Evolutionary conservation across 2,888 invertebrate species (phyloP), one percentile per base, ranked within the genome.

Genomic region (Girardia tigrina): DNA sequence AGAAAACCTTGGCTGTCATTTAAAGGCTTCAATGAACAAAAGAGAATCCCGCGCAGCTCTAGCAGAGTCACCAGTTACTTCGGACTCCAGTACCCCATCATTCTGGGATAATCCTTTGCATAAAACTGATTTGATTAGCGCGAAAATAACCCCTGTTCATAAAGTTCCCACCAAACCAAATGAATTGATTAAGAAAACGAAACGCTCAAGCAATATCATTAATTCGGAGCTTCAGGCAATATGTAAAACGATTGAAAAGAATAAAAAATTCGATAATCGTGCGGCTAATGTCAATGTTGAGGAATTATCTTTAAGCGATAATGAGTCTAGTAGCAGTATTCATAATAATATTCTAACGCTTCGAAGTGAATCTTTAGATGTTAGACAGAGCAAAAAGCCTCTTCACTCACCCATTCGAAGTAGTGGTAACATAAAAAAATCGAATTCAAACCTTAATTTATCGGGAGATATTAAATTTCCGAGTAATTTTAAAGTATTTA

Each of bases 211-310:
- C 16, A 36, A 36, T 36, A 36, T 36, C 8, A 36, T 36, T 12
- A 36, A 36, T 36, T 36, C 36, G 12, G 36, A 36, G 16, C 36
- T 36, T 36, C 36, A 36, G 16, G 36, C 36, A 12, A 36, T 36
- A 12, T 36, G 36, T 36, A 36, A 36, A 36, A 36, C 36, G 16
- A 36, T 36, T 12, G 36, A 36, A 36, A 36, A 36, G 36, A 36
- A 36, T 56, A 56, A 56, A n/a, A 56, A 56, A 56, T 56, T 12
- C n/a, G 56, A 56, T 56, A 56, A n/a, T 56, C 56, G 56, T 8
- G 6, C 56, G 4, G 23, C 4, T 4, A 56, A 56, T 20, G 56
- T 56, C 4, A n/a, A 56, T n/a, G n/a, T n/a, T n/a, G n/a, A n/a
- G n/a, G 56, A 56, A 56, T 56, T 23, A n/a, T 56, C 56, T 6